Evolutionary conservation across 2,888 invertebrate genomes (phyloP).

Genomic region (Polydrusus tereticollis): DNA sequence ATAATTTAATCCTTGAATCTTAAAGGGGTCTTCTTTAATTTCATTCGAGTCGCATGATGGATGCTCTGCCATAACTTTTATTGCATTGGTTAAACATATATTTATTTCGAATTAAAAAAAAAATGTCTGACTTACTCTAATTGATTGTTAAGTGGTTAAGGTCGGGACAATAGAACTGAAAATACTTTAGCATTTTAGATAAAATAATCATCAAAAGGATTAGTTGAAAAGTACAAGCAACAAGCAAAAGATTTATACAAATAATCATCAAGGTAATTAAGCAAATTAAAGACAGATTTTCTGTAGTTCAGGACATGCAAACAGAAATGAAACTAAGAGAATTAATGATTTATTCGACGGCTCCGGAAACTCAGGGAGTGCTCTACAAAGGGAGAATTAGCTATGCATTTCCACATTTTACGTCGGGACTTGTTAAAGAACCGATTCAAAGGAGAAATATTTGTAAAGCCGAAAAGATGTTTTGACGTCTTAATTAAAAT

Average conservation of each 20-base stretch:
- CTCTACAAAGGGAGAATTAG: conserved; percentile 40
- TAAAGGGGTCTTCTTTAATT: too few species aligned
- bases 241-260: not conserved
- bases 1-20: too few species aligned
- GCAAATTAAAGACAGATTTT: conserved; percentile 35
- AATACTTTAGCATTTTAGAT: too few species aligned
- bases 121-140: too few species aligned
- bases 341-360: conserved; percentile 48
- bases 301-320: conserved; percentile 36
- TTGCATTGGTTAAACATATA: too few species aligned
- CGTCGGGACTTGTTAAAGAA: conserved; percentile 4
- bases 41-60: too few species aligned
- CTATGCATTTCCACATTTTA: conserved; percentile 28
- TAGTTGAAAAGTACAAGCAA: too few species aligned
- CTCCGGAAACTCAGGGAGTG: conserved; percentile 30
- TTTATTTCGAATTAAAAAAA: too few species aligned
- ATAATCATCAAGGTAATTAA: conserved; percentile 30
- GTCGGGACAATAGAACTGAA: too few species aligned
- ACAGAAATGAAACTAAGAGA: conserved; percentile 45
- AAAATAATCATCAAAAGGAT: too few species aligned
- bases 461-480: not conserved
- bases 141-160: too few species aligned
- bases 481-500: not conserved
- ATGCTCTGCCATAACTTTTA: too few species aligned
- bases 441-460: not conserved